Evolutionary conservation across 1,140 invertebrate genomes (phyloP).

Genomic region (Leguminivora glycinivorella): DNA sequence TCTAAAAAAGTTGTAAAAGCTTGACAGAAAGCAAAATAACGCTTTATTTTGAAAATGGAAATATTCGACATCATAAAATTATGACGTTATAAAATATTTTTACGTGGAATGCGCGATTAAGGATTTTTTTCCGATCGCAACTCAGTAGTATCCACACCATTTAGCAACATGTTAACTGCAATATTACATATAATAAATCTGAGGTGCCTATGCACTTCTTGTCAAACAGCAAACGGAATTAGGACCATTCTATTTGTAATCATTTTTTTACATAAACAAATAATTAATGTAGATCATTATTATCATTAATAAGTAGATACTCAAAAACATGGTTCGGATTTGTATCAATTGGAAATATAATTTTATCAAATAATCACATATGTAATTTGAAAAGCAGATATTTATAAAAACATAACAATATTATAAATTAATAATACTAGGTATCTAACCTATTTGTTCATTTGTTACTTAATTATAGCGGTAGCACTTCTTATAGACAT

Average conservation of each 20-base stretch:
- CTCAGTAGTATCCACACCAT: background rate
- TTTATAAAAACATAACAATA: slow-evolving; percentile 13
- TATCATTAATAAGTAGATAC: background rate
- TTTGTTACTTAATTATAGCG: slow-evolving; percentile 7
- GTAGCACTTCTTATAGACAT: slow-evolving; percentile 2
- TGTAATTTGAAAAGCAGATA: background rate
- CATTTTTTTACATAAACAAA: background rate
- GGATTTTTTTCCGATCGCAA: no score
- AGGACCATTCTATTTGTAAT: background rate
- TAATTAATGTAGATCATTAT: background rate
- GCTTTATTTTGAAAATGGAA: no score
- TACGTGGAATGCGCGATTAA: no score
- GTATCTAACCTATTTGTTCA: slow-evolving; percentile 23
- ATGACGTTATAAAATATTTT: no score
- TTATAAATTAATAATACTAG: slow-evolving; percentile 21
- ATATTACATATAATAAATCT: background rate
- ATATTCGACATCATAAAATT: no score
- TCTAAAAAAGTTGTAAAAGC: no score
- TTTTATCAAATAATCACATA: background rate
- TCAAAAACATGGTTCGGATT: background rate
- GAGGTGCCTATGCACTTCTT: background rate
- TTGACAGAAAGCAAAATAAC: no score
- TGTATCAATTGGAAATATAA: background rate
- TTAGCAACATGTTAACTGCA: background rate
- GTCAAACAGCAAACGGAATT: background rate